Evolutionary conservation across 2,888 invertebrate genomes (phyloP).

Genomic region (Drosophila lutescens): DNA sequence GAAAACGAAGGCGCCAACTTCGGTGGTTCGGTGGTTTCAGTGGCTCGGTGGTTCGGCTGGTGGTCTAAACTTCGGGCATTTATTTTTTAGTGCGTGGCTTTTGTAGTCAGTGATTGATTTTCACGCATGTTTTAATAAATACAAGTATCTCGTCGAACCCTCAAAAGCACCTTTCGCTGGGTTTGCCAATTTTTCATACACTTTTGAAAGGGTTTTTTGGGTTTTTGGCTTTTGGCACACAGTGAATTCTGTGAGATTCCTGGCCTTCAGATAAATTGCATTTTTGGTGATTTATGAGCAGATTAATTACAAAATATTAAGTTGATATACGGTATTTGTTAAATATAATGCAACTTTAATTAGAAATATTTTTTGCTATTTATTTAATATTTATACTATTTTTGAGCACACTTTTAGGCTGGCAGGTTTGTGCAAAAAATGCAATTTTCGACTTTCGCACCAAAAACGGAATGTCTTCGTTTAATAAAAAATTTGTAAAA

Average conservation of each 20-base stretch:
- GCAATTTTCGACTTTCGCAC: neutral
- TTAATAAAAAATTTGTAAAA: neutral
- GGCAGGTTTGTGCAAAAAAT: neutral
- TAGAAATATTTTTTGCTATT: neutral
- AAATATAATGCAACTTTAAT: no score
- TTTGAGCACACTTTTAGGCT: neutral
- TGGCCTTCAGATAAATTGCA: neutral
- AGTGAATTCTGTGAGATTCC: neutral
- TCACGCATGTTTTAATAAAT: constrained; percentile 71
- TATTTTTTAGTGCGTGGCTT: constrained; percentile 17
- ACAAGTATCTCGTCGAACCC: constrained; percentile 3
- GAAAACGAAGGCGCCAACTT: constrained; percentile 25
- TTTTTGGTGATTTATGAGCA: neutral
- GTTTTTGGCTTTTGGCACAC: no score
- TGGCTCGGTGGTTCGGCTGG: constrained; percentile 12
- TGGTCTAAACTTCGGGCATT: neutral
- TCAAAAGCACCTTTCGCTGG: constrained; percentile 61
- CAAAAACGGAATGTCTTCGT: no score
- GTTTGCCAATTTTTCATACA: constrained; percentile 26
- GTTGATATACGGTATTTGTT: no score
- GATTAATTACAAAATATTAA: neutral
- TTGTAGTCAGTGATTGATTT: constrained; percentile 65
- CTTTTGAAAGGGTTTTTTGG: constrained; percentile 4
- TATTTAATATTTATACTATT: neutral
- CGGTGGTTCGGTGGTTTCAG: neutral